Base-by-base conservation (phyloP, 2,797 vertebrate species). In the Pseudomugil gertrudae region DNA sequence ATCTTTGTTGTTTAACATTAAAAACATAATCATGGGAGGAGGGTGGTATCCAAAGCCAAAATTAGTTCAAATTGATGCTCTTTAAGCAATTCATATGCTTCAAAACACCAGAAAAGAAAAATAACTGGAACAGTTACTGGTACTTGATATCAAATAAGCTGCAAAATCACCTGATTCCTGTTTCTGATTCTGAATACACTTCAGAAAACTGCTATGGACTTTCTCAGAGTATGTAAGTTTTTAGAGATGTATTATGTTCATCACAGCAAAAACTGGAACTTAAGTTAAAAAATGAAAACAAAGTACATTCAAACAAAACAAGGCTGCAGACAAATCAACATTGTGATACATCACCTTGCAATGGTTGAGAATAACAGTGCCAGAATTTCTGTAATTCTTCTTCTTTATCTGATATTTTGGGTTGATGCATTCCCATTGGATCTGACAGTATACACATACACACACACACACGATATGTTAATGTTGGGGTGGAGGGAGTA, bases 341-440 rank as follows among this genome's bases (percentile, higher is more conserved):
- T 2, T 23, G 56, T 19, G 23, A 36, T 45, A 65, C 57, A 59
- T 89, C 83, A 99, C 98, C 96, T 99, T 99, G 90, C 96, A 99
- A 84, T 95, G 95, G 81, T 98, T 97, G 79, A 99, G 95, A 82
- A 98, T 95, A 78, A 98, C 96, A 13, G 95, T 92, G 65, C 98
- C 98, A 9, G 98, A 99, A 87, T 99, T 99, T 88, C 96, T 96
- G 88, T 99, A 99, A 81, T 97, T 98, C 91, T 99, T 99, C 93
- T 99, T 99, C 93, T 99, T 99, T 79, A 95, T 93, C 90, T 97
- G 98, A 89, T 99, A 99, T 86, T 99, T 99, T 32, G 96, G 98
- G 80, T 99, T 99, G 91, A 99, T 97, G 88, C 98, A 99, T 74
- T 99, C 98, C 98, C 98, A 99, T 56, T 99, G 97, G 38, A 98